Percentiles rank a stretch among this genome's conserved stretches.
These are phyloP conservation scores for Schizaphis graminum DNA, from an alignment of 2,888 invertebrate genomes.

Conservation along the genomic window DNA sequence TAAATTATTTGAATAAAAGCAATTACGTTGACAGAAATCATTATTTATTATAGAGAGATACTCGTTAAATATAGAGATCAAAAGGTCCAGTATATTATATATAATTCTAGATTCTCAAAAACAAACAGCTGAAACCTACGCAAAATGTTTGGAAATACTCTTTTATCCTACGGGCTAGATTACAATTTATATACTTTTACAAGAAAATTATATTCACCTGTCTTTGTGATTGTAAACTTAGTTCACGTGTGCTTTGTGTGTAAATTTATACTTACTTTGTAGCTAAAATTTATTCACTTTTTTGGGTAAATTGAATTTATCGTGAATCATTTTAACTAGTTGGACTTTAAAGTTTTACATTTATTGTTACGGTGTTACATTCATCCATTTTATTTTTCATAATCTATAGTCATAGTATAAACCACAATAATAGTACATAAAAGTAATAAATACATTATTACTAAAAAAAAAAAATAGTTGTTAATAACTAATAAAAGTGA, in stretches of 20 bases:
- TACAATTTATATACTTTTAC: constrained; percentile 4
- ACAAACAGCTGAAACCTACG: background rate
- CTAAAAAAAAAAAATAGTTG: background rate
- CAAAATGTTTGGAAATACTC: background rate
- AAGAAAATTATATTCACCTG: background rate
- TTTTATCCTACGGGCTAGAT: background rate
- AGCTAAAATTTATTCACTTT: background rate
- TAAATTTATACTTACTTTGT: background rate
- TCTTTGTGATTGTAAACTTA: background rate
- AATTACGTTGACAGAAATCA: background rate
- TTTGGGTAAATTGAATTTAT: background rate
- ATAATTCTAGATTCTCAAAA: background rate
- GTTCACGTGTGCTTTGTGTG: background rate
- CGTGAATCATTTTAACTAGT: background rate
- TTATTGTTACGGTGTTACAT: background rate
- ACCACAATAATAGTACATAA: no score
- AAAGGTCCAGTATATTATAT: background rate
- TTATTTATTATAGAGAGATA: background rate
- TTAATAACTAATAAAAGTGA: background rate
- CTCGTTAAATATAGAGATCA: background rate
- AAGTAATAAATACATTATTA: no score
- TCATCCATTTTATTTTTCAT: background rate
- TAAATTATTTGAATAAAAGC: background rate
- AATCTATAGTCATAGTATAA: background rate
- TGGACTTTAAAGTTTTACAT: background rate